Evolutionary conservation across 2,888 invertebrate species (phyloP), one percentile per base, ranked within the genome.

Genomic region (Drosophila kokeensis): DNA sequence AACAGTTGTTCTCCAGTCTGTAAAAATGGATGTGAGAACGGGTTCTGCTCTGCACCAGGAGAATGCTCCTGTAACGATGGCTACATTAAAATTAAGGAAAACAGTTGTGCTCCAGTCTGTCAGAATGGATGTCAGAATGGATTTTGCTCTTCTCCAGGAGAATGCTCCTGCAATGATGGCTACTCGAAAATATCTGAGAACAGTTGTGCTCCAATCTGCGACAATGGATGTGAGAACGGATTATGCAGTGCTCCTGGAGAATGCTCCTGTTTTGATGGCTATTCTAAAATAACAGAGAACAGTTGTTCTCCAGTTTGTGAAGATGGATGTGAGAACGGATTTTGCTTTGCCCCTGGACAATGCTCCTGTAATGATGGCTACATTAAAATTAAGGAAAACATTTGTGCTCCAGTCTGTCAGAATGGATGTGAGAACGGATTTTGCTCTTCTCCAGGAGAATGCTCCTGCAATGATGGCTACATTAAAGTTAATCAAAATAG

Each of bases 381-480:
- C 13, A 18, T 11, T 4, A n/a, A 52, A 45, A 1, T 32, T 6
- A 52, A 13, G 27, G 60, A 27, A 13, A 68, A 48, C 45, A 70
- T 30, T 1, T 92, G 92, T 52, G 73, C 74, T 13, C 91, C 93
- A 0, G 55, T 89, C 1, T 94, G 94, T 74, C 79, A 90, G 0
- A 40, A 21, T 4, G 71, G 29, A 3, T 80, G 80, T 50, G 27
- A 34, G 15, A 74, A 79, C 42, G 79, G 79, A 5, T 52, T 27
- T 10, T 79, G 79, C n/a, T 48, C 32, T n/a, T 38, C 53, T 3
- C 79, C 79, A 0, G 68, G 48, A 0, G 5, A 38, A 8, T 79
- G 79, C 30, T 5, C 38, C 1, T 79, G 79, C 7, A 6, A 18
- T 0, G 21, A 48, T 3, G 63, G 63, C 1, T 57, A 29, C 5